Evolutionary conservation across 2,888 invertebrate species (phyloP), one percentile per base, ranked within the genome.

Genomic region (Drosophila multiciliata): DNA sequence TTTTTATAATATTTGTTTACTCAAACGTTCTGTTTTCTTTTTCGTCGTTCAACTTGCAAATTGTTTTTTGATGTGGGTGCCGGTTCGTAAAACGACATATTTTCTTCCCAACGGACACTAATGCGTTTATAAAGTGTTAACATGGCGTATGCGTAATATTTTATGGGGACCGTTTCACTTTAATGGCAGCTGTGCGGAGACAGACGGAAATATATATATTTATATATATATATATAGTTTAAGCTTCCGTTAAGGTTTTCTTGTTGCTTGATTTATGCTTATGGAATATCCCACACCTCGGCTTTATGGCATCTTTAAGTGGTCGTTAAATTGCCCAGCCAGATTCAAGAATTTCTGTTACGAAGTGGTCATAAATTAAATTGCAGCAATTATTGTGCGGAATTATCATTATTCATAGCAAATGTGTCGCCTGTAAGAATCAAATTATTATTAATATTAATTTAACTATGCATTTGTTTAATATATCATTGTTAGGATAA

Each of bases 51-150:
- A 71, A 75, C 67, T 81, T 73, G 74, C 77, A 90, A 90, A 87
- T 86, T 73, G 66, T 79, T 54, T 86, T 89, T 85, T 88, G 79
- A 87, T 86, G 67, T 71, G 75, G 63, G 70, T 66, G 60, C 63
- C 42, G 54, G 67, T 69, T 68, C 42, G 61, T 45, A 64, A 61
- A 60, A 8, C 38, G 38, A 61, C 54, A 57, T 65, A 35, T 62
- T 54, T 48, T 29, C 36, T n/a, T 3, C n/a, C 57, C 65, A 38
- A 40, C 29, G 66, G 45, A 72, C 69, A 73, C 88, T 83, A 90
- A 90, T 90, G 78, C 74, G 83, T 83, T 88, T 89, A 87, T 89
- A 89, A 87, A 89, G 86, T 87, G 87, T 76, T 89, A 89, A 89
- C 88, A 81, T 68, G 71, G 81, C 81, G 83, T 89, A 81, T 89